phyloP scores from a whole-genome alignment of 2,888 invertebrate species.

The Ophraella communa region DNA sequence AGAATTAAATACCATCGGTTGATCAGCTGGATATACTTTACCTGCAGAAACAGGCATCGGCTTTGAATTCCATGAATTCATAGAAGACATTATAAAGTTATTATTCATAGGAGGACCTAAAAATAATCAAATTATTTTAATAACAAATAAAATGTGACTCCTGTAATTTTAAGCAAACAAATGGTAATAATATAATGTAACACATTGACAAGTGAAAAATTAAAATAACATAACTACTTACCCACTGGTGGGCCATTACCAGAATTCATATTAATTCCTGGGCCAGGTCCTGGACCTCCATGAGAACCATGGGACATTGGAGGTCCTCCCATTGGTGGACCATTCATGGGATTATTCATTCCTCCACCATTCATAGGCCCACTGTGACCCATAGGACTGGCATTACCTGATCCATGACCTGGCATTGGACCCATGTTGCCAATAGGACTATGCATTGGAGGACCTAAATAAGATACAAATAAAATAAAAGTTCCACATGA shows the following conservation, averaged over 20 bases:
- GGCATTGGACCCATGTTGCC: constrained; percentile 68
- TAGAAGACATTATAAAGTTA: too few species aligned
- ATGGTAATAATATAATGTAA: too few species aligned
- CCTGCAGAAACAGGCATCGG: constrained; percentile 92
- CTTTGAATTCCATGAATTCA: constrained; percentile 84
- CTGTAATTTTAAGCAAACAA: too few species aligned
- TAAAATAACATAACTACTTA: constrained; percentile 7
- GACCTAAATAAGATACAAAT: constrained; percentile 51
- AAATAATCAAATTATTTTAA: constrained; percentile 2
- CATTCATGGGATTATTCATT: constrained; percentile 64
- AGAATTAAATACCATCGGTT: constrained; percentile 97
- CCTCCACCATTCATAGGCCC: constrained; percentile 77
- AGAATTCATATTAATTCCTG: constrained; percentile 44
- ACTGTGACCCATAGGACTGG: constrained; percentile 46
- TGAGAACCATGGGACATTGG: constrained; percentile 39
- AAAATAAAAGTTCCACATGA: background rate
- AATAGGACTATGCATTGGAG: constrained; percentile 69
- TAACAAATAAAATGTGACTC: too few species aligned
- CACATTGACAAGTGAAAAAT: too few species aligned
- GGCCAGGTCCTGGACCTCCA: constrained; percentile 42
- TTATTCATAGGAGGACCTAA: constrained; percentile 60
- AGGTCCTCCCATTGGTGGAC: constrained; percentile 69
- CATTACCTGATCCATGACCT: constrained; percentile 47
- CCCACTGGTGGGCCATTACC: constrained; percentile 46
- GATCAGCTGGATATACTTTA: constrained; percentile 93